These are phyloP conservation scores for Esox masquinongy DNA, from an alignment of 2,797 vertebrate species.

Conservation along the genomic window DNA sequence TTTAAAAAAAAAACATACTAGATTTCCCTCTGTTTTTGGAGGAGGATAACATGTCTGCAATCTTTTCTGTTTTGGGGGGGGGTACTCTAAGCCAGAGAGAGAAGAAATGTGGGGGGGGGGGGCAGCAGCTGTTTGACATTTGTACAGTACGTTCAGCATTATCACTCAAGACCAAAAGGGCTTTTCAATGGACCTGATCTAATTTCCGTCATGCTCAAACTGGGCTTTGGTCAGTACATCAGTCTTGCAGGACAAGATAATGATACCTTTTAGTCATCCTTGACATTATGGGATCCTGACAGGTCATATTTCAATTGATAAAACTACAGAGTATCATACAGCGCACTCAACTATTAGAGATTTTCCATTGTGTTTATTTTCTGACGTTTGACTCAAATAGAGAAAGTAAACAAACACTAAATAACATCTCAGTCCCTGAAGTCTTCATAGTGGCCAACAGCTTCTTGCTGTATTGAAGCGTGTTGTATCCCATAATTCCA, in stretches of 20 bases:
- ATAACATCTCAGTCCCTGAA: conserved; percentile 56
- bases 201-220: conserved; percentile 51
- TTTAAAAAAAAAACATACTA: conserved; percentile 20
- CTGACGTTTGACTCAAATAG: conserved; percentile 38
- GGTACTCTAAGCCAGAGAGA: conserved; percentile 62
- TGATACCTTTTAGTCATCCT: conserved; percentile 48
- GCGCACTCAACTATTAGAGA: conserved; percentile 40
- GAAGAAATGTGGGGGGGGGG: conserved; percentile 59
- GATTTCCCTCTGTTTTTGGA: conserved; percentile 35
- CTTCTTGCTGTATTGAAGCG: conserved; percentile 34
- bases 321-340: conserved; percentile 36
- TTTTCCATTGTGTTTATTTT: conserved; percentile 45
- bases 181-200: conserved; percentile 69
- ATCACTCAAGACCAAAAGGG: conserved; percentile 72
- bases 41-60: conserved; percentile 48
- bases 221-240: conserved; percentile 61
- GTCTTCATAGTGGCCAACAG: conserved; percentile 61
- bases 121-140: conserved; percentile 50
- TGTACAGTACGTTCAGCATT: conserved; percentile 53
- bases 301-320: conserved; percentile 43
- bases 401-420: conserved; percentile 39
- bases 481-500: conserved; percentile 43
- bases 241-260: conserved; percentile 73
- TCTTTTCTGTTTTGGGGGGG: conserved; percentile 29
- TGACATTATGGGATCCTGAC: conserved; percentile 14